Percentiles rank a stretch among this genome's conserved stretches.
phyloP scores from a whole-genome alignment of 2,113 vertebrate species.

The Leptobrachium leishanense region DNA sequence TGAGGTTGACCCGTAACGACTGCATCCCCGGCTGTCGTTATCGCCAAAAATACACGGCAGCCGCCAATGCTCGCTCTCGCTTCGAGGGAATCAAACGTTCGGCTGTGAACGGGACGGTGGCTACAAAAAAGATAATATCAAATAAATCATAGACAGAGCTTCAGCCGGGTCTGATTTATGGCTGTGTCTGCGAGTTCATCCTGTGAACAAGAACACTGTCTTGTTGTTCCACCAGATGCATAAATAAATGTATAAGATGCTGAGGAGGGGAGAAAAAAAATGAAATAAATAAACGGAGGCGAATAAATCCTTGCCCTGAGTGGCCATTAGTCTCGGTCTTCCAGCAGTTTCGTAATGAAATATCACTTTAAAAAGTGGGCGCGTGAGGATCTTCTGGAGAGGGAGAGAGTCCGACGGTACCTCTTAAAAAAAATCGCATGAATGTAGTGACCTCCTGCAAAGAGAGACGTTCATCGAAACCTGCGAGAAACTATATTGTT shows the following conservation, averaged over 20 bases:
- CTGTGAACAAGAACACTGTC: slow-evolving; percentile 22
- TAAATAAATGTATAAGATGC: slow-evolving; percentile 38
- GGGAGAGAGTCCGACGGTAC: too few species aligned
- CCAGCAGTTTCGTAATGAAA: neutral
- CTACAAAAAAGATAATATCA: slow-evolving; percentile 23
- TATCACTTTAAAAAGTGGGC: slow-evolving; percentile 3
- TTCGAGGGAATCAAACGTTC: slow-evolving; percentile 29
- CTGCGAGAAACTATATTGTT: too few species aligned
- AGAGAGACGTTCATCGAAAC: too few species aligned
- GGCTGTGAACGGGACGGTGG: slow-evolving; percentile 12
- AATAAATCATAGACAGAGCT: slow-evolving; percentile 40
- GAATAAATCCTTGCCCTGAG: slow-evolving; percentile 18
- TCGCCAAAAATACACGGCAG: slow-evolving; percentile 9
- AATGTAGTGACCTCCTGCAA: too few species aligned
- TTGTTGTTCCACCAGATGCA: slow-evolving; percentile 37
- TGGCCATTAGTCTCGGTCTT: slow-evolving; percentile 27
- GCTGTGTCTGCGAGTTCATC: slow-evolving; percentile 1
- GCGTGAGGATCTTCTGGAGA: too few species aligned
- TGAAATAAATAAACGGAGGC: neutral
- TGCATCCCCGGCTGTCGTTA: slow-evolving; percentile 31
- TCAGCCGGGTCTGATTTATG: slow-evolving; percentile 43
- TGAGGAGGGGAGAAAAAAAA: neutral
- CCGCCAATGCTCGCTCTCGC: slow-evolving; percentile 6
- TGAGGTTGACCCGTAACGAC: slow-evolving; percentile 44
- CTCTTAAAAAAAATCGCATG: too few species aligned